A percentile compares a stretch with the other conserved stretches of the same genome.
These are phyloP conservation scores for Motacilla tschutschensis DNA, from an alignment of 2,113 vertebrate species.

Conservation along the genomic window DNA sequence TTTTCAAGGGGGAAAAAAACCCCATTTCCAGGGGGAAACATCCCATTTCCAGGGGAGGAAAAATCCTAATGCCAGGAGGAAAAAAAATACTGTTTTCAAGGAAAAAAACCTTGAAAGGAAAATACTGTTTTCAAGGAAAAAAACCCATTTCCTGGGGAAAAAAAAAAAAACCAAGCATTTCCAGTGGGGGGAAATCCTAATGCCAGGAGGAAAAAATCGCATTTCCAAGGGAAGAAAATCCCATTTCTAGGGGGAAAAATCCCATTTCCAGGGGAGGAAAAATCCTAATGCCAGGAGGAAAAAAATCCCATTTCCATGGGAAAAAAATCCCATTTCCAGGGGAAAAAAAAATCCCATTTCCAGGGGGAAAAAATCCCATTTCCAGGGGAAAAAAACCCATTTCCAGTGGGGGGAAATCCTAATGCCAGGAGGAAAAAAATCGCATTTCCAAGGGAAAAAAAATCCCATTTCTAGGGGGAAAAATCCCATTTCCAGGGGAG, in stretches of 20 bases:
- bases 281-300: not conserved
- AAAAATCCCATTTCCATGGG: not conserved
- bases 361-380: not conserved
- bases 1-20: no score
- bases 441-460: not conserved
- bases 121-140: no score
- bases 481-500: not conserved
- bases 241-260: not conserved
- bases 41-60: no score
- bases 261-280: not conserved
- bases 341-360: not conserved
- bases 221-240: not conserved
- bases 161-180: not conserved
- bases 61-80: no score
- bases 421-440: not conserved
- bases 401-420: no score
- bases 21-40: no score
- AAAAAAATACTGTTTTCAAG: no score
- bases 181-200: no score
- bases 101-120: no score
- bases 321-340: not conserved
- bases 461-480: not conserved
- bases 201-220: not conserved
- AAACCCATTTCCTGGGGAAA: not conserved
- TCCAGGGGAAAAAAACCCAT: no score